Evolutionary conservation across 2,888 invertebrate genomes (phyloP), one percentile per base, ranked within the genome.

Genomic region (Luffia ferchaultella): DNA sequence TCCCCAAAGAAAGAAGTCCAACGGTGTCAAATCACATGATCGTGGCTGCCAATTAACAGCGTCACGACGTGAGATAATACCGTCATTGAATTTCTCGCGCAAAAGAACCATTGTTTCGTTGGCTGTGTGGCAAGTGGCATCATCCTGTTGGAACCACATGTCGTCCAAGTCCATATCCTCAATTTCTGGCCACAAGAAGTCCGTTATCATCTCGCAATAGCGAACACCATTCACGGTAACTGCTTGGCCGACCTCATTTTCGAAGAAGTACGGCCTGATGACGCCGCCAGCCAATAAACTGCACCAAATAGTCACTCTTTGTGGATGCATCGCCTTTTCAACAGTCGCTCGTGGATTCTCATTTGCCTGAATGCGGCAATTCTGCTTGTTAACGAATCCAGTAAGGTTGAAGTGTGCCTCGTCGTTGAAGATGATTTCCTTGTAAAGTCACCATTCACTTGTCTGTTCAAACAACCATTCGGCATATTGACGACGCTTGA

Each of bases 241-340:
- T 45, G 56, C 57, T 45, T 56, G 52, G 45, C 62, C 62, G 56
- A 17, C 61, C 30, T 62, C 61, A 52, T 68, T 59, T 65, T 67
- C 58, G 45, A 58, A 61, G 49, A 68, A 64, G 50, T 60, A 64
- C 44, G 65, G 68, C 42, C 63, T 65, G 54, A 70, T 67, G 50
- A 69, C 58, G 54, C 64, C 65, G 51, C 60, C 63, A 58, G 58
- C 56, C 61, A 61, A 67, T 54, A 72, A 65, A 54, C 30, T 30
- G 30, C 3, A 30, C 12, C 30, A 30, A 30, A 30, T 30, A 30
- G 12, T 30, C 3, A 30, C 5, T 30, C 30, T 30, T 30, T 12
- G 12, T 30, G 30, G 30, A 3, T 7, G 30, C 30, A 30, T 30
- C 30, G 12, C 60, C 55, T 55, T 57, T 51, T 68, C 61, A 40